Evolutionary conservation across 2,797 vertebrate species (phyloP), one percentile per base, ranked within the genome.

Genomic region (Trachurus trachurus): DNA sequence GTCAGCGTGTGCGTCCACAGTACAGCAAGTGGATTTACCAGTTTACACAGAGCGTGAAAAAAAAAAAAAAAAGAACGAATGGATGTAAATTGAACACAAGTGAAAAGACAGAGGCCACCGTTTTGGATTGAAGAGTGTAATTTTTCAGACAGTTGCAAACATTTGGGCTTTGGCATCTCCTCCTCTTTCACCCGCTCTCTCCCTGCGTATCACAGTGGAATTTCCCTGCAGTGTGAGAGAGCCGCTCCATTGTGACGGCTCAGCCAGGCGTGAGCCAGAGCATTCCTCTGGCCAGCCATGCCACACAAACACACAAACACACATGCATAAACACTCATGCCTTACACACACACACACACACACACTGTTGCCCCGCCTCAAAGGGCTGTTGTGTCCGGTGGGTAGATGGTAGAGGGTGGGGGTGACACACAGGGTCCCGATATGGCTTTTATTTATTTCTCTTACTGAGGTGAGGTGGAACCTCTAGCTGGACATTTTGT

Each of bases 221-320:
- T 95, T 95, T 94, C 95, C 93, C 94, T 90, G 87, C 94, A 93
- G 88, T 94, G 92, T 93, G 92, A 94, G 92, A 95, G 94, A 93
- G 94, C 93, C 74, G 88, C 81, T 92, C 93, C 93, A 95, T 96
- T 96, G 93, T 95, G 95, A 94, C 89, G 89, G 91, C 85, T 91
- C 94, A 95, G 93, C 93, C 94, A 94, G 94, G 92, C 93, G 89
- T 95, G 92, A 88, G 80, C 86, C 82, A 81, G 88, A 82, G 84
- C 91, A 94, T 95, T 96, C 94, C 94, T 94, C 88, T 90, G 93
- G 83, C 91, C 90, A 88, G 92, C 88, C 94, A 93, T 92, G 92
- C 92, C 88, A 90, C 87, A 87, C 92, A 91, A 90, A 92, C 92
- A 93, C 89, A 91, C 89, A 90, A 87, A 91, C 86, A 91, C 86